Evolutionary conservation across 2,797 vertebrate genomes (phyloP), one percentile per base, ranked within the genome.

Genomic region (Ara ararauna): DNA sequence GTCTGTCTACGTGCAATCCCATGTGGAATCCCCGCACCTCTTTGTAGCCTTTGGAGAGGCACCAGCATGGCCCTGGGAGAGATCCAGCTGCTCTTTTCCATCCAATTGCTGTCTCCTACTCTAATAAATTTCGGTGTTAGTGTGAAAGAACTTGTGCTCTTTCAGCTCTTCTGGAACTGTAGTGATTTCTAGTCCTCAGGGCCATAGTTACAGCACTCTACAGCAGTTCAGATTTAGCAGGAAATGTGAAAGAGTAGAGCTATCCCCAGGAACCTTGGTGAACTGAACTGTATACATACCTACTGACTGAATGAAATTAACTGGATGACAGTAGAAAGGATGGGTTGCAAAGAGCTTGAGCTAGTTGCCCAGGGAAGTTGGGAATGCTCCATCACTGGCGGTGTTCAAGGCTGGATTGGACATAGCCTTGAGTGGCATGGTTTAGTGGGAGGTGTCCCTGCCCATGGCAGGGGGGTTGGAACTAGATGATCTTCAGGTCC

Each of bases 1-100:
- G 1, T 23, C 15, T 51, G 30, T 15, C 54, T 1, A 0, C 0
- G 0, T 20, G 47, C 12, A 26, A 70, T 30, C 54, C 51, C 56
- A 8, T 1, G 1, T 0, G 2, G 30, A 64, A 44, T 40, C 13
- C 4, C 0, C 40, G 21, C 2, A 9, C 38, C 13, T 56, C 42
- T 66, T 13, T 10, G 14, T 9, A 44, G 36, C 32, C n/a, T 68
- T 9, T 10, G 48, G 26, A 44, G 13, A 10, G 38, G 13, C 24
- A 30, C 10, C 2, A 4, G 14, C 5, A 4, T 36, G n/a, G 45
- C 65, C 34, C 0, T 26, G 12, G 62, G 40, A 60, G 40, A 47
- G 10, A 22, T 67, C 48, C n/a, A 26, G 5, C 36, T 68, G 66
- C 26, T 24, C n/a, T 78, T 81, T 83, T 34, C 30, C 19, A 7